These are phyloP conservation scores for Digitonthophagus gazella DNA, from an alignment of 2,888 invertebrate genomes.

Conservation along the genomic window DNA sequence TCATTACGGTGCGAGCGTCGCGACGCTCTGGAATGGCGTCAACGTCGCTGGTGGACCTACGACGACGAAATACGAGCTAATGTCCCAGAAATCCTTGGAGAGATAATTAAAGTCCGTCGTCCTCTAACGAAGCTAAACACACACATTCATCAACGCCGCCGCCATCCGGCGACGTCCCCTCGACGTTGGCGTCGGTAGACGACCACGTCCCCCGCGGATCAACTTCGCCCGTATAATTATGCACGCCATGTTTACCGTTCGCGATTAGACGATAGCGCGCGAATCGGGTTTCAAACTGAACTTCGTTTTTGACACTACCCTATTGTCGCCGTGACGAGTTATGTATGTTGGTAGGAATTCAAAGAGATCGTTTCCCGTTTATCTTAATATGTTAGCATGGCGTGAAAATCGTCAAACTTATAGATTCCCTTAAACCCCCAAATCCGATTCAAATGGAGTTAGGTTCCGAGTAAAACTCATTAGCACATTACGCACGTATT, in stretches of 20 bases:
- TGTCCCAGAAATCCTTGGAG: slow-evolving; percentile 48
- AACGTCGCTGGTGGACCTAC: slow-evolving; percentile 30
- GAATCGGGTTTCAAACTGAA: slow-evolving; percentile 40
- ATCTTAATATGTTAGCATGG: too few relatives aligned
- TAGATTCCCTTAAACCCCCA: not conserved
- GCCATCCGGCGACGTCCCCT: slow-evolving; percentile 28
- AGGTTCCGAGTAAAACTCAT: not conserved
- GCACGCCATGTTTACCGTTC: slow-evolving; percentile 45
- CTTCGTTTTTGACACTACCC: slow-evolving; percentile 23
- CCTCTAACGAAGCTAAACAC: slow-evolving; percentile 49
- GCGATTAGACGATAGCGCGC: slow-evolving; percentile 44
- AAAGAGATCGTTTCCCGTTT: too few relatives aligned
- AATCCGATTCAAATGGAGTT: not conserved
- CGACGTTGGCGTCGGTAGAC: slow-evolving; percentile 26
- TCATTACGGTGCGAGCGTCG: slow-evolving; percentile 11
- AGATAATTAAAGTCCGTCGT: slow-evolving; percentile 51
- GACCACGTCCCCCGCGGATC: slow-evolving; percentile 32
- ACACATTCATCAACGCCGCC: slow-evolving; percentile 45
- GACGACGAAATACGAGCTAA: slow-evolving; percentile 38
- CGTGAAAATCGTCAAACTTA: not conserved
- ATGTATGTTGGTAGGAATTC: not conserved
- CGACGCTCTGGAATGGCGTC: not conserved
- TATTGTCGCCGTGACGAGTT: not conserved
- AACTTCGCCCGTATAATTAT: slow-evolving; percentile 45
- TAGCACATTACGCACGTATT: not conserved